Base-by-base conservation (phyloP, 1,140 invertebrate genomes). In the silkworm (Bombyx mori) region DNA sequence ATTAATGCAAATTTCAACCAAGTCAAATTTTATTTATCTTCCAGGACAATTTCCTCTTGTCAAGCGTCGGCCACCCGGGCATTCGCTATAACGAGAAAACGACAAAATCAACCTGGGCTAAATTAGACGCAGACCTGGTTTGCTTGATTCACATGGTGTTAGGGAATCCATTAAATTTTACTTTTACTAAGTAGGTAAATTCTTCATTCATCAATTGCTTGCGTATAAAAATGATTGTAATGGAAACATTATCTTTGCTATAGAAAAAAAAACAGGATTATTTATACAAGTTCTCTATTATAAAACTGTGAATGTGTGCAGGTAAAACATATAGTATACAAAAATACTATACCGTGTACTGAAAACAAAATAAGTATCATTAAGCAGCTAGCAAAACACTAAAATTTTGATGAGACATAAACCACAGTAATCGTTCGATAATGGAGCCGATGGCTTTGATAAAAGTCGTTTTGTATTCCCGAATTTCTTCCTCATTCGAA, bases 11-110 rank as follows among this genome's bases (percentile, higher is more conserved):
- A 69, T 82, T 82, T 81, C 66, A 75, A 74, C 54, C 58, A 69
- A 78, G 66, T 81, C 71, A 77, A 86, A 84, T 81, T 83, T 82
- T 84, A 86, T 86, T 82, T 81, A 73, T 80, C 78, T 73, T 67
- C 63, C 57, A 73, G 71, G 79, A 82, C 76, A 79, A 81, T 82
- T 82, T 86, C 80, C 80, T 83, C 75, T 73, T 76, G 79, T 84
- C 81, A 84, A 79, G 65, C 70, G 70, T 58, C 69, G 82, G 78
- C 82, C 82, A 83, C 82, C 82, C 82, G 79, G 69, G 76, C 72
- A 73, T 82, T 78, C 71, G 69, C 69, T 75, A 70, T 76, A 75
- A 82, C 73, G 79, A 79, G 73, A 86, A 86, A 83, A 83, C 71
- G 75, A 86, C 79, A 57, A 79, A 82, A 79, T 78, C 77, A 75